These are phyloP conservation scores for Amblyteles armatorius DNA, from an alignment of 2,888 invertebrate species.

Conservation along the genomic window DNA sequence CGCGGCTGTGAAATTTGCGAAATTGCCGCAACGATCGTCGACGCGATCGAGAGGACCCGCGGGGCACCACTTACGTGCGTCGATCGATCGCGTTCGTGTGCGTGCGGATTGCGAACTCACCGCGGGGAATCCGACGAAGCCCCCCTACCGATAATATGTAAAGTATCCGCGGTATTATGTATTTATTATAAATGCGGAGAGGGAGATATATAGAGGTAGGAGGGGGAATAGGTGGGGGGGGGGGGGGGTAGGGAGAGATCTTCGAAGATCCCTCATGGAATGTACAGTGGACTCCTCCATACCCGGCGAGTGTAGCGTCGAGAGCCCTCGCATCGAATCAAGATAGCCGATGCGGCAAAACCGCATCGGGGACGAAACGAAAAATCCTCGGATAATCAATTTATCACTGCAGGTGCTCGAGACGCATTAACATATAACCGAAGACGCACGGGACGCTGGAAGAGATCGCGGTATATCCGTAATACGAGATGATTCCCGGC, in stretches of 20 bases:
- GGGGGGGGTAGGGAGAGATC: constrained; percentile 59
- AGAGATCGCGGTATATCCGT: not conserved
- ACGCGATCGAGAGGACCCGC: constrained; percentile 28
- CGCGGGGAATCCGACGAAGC: constrained; percentile 58
- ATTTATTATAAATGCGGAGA: constrained; percentile 80
- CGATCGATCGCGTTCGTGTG: constrained; percentile 47
- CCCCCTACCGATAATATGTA: constrained; percentile 73
- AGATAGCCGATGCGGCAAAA: constrained; percentile 30
- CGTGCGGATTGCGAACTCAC: constrained; percentile 59
- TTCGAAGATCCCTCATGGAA: constrained; percentile 7
- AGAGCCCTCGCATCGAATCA: not conserved
- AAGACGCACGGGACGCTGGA: constrained; percentile 22
- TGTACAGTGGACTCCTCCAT: not conserved
- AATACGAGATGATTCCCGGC: constrained; percentile 23
- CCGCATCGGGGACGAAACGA: constrained; percentile 58
- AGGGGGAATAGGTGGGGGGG: too few relatives aligned
- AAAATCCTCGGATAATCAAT: constrained; percentile 79
- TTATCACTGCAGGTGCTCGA: constrained; percentile 82
- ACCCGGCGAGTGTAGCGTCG: not conserved
- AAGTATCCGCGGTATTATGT: constrained; percentile 81
- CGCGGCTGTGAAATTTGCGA: constrained; percentile 73
- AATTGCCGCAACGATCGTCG: constrained; percentile 71
- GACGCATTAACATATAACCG: constrained; percentile 80
- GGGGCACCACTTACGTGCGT: constrained; percentile 62
- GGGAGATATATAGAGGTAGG: not conserved